phyloP scores from a whole-genome alignment of 2,797 vertebrate genomes.

The Protosalanx chinensis region DNA sequence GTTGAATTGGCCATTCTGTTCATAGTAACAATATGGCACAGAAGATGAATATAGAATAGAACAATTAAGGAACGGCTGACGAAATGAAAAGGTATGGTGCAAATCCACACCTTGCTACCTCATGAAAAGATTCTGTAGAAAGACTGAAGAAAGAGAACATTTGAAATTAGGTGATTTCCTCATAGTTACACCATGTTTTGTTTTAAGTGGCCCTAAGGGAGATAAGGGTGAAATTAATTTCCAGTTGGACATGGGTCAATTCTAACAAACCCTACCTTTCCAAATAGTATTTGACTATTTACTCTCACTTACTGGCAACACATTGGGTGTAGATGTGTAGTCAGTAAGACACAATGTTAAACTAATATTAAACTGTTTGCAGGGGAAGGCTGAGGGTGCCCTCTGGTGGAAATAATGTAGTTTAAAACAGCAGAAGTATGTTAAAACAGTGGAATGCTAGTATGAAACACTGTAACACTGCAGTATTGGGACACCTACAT shows the following conservation, averaged over 20 bases:
- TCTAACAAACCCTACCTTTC: neutral
- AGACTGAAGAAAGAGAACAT: neutral
- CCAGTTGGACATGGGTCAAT: neutral
- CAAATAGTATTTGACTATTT: neutral
- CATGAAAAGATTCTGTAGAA: conserved; percentile 40
- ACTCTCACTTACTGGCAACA: neutral
- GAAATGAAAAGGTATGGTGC: conserved; percentile 67
- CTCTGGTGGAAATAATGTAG: conserved; percentile 48
- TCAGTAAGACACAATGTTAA: neutral
- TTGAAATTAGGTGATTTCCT: neutral
- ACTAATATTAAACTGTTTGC: neutral
- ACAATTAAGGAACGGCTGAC: conserved; percentile 47
- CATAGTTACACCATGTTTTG: neutral
- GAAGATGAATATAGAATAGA: conserved; percentile 51
- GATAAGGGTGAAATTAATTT: neutral
- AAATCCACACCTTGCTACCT: conserved; percentile 30
- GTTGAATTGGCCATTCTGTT: conserved; percentile 49
- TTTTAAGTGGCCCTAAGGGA: neutral
- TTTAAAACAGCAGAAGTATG: neutral
- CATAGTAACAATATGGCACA: conserved; percentile 53
- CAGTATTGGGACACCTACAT: neutral
- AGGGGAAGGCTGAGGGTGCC: conserved; percentile 51
- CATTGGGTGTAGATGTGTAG: neutral
- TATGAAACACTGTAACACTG: no score
- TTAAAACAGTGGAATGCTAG: neutral